phyloP scores from a whole-genome alignment of 2,113 vertebrate genomes.

The Periophthalmus modestus region DNA sequence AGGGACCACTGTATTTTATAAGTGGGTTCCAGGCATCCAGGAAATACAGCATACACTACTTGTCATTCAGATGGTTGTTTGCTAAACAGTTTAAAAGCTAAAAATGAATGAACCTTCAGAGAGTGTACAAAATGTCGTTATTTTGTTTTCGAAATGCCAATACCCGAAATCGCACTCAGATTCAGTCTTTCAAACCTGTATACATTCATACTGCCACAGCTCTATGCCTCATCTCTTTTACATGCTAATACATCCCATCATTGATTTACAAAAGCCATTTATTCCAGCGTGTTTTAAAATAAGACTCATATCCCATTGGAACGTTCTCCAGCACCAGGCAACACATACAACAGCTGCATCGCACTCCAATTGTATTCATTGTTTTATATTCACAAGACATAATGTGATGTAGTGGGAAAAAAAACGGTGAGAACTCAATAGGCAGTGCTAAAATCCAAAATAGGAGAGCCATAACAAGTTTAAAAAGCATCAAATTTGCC shows the following conservation, averaged over 20 bases:
- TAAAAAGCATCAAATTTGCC: conserved; percentile 30
- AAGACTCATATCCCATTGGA: background rate
- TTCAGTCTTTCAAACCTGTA: background rate
- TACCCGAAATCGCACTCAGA: background rate
- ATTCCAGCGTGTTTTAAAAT: background rate
- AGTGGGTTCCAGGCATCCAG: background rate
- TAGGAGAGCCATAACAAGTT: conserved; percentile 22
- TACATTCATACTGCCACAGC: too few species aligned
- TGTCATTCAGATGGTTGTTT: background rate
- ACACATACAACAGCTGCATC: background rate
- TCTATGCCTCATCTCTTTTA: too few species aligned
- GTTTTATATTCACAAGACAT: background rate
- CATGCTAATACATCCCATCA: too few species aligned
- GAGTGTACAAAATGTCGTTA: background rate
- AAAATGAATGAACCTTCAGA: too few species aligned
- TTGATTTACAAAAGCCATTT: background rate
- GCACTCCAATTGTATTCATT: background rate
- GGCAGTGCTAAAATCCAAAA: conserved; percentile 13
- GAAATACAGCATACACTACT: background rate
- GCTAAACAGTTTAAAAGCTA: background rate
- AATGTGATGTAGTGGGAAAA: background rate
- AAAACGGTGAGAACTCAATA: background rate
- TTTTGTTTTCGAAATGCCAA: background rate
- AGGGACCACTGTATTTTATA: too few species aligned
- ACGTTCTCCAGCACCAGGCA: background rate